Evolutionary conservation across 2,797 vertebrate species (phyloP).

Genomic region (Anabas testudineus): DNA sequence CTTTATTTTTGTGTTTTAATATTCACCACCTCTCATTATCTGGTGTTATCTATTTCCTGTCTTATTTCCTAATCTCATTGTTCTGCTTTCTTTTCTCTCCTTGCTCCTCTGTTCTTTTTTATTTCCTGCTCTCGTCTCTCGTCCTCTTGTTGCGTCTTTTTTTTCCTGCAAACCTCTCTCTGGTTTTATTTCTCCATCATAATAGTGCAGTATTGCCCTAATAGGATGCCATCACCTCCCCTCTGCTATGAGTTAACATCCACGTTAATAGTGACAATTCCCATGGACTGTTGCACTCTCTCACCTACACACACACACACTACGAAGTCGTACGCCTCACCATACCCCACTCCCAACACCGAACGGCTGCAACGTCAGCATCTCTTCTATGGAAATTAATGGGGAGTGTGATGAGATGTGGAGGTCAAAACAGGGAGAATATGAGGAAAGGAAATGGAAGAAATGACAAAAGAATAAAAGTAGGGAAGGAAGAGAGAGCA

Average conservation of each 20-base stretch:
- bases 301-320: not conserved
- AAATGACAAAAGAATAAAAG: slow-evolving; percentile 23
- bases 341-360: slow-evolving; percentile 46
- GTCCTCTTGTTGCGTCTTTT: slow-evolving; percentile 2
- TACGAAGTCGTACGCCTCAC: too few species aligned
- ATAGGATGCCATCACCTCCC: slow-evolving; percentile 93
- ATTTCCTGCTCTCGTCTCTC: slow-evolving; percentile 18
- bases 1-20: not conserved
- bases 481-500: not conserved
- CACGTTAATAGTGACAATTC: slow-evolving; percentile 73
- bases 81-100: not conserved
- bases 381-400: slow-evolving; percentile 80
- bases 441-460: slow-evolving; percentile 1
- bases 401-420: slow-evolving; percentile 58
- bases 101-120: slow-evolving; percentile 81
- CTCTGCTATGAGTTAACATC: slow-evolving; percentile 86
- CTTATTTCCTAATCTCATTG: slow-evolving; percentile 10
- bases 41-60: not conserved
- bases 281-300: not conserved
- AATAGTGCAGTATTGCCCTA: slow-evolving; percentile 81
- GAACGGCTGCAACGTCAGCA: slow-evolving; percentile 88
- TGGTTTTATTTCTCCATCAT: slow-evolving; percentile 22
- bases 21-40: not conserved
- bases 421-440: slow-evolving; percentile 10
- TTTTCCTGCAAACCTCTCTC: not conserved